phyloP scores from a whole-genome alignment of 2,797 vertebrate genomes.

The Huso huso region DNA sequence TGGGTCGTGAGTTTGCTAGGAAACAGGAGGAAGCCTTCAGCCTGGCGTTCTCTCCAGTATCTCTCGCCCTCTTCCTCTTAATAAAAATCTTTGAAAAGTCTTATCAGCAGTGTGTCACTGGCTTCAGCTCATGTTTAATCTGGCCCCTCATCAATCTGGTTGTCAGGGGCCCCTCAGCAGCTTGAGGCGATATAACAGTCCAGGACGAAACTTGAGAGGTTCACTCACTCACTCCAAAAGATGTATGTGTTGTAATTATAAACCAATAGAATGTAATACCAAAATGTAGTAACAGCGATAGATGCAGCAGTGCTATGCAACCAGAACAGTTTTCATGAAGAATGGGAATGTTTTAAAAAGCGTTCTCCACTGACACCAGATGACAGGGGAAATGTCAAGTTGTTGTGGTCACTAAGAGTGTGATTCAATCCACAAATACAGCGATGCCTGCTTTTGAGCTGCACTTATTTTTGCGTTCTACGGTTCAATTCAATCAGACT shows the following conservation, averaged over 20 bases:
- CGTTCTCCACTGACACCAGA: too few relatives aligned
- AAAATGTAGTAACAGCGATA: too few relatives aligned
- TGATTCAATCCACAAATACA: too few relatives aligned
- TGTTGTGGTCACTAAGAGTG: too few relatives aligned
- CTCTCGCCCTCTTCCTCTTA: constrained; percentile 25
- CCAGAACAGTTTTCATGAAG: too few relatives aligned
- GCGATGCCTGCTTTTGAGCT: too few relatives aligned
- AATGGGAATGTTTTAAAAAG: too few relatives aligned
- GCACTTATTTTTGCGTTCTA: too few relatives aligned
- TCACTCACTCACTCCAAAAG: background rate
- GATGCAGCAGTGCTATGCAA: too few relatives aligned
- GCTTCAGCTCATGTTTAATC: constrained; percentile 30
- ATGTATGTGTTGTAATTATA: background rate
- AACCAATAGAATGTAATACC: too few relatives aligned
- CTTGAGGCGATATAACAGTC: background rate
- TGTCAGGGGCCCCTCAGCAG: constrained; percentile 1
- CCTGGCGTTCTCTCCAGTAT: constrained; percentile 24
- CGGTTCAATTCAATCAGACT: too few relatives aligned
- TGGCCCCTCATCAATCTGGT: constrained; percentile 29
- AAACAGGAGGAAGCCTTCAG: constrained; percentile 48
- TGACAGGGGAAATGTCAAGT: too few relatives aligned
- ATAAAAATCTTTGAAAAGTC: constrained; percentile 23
- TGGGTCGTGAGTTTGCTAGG: constrained; percentile 51
- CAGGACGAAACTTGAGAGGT: background rate
- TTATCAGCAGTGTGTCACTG: constrained; percentile 32